These are phyloP conservation scores for Uromys caudimaculatus DNA, from an alignment of 2,797 vertebrate genomes.

Conservation along the genomic window DNA sequence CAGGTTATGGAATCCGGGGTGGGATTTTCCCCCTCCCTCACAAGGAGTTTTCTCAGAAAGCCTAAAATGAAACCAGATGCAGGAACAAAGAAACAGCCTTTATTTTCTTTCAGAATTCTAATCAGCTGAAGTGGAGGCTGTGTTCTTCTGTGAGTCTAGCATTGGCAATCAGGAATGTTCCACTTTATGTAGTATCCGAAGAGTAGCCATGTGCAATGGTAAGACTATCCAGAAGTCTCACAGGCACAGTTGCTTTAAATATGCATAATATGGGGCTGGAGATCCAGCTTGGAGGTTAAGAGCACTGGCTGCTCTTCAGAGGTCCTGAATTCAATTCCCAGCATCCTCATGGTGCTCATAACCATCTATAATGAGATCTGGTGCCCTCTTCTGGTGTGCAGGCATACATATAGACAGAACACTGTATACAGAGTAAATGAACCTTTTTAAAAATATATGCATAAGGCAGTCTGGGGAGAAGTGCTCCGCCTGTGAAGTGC, in stretches of 20 bases:
- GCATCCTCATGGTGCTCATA: background rate
- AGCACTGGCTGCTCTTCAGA: background rate
- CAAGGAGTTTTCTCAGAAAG: slow-evolving; percentile 16
- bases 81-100: background rate
- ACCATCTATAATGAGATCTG: background rate
- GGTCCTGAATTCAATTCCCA: background rate
- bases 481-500: background rate
- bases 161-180: no score
- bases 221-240: background rate
- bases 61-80: slow-evolving; percentile 53
- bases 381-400: background rate
- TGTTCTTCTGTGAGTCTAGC: background rate
- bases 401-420: background rate
- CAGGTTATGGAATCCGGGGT: background rate
- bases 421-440: background rate
- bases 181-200: background rate
- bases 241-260: background rate
- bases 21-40: background rate
- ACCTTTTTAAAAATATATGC: background rate
- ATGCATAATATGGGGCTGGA: background rate
- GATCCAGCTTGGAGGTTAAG: background rate
- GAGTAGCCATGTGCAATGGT: background rate
- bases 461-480: background rate
- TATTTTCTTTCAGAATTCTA: background rate
- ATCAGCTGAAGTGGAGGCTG: background rate